phyloP scores from a whole-genome alignment of 2,888 invertebrate genomes.

The Cotesia congregata region DNA sequence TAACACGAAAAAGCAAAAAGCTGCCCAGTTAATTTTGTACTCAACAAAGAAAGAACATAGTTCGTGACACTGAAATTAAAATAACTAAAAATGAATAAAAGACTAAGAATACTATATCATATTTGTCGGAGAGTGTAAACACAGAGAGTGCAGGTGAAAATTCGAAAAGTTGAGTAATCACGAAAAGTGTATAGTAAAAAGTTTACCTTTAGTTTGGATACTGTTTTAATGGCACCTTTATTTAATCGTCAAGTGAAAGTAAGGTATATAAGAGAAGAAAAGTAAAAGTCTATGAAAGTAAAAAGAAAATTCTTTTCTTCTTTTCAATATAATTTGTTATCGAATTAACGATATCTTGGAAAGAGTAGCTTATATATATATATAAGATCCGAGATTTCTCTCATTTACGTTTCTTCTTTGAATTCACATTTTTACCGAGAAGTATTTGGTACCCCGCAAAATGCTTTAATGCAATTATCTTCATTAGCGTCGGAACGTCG shows the following conservation, averaged over 20 bases:
- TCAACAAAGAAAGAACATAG: neutral
- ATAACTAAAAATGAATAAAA: neutral
- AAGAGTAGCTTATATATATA: slow-evolving; percentile 5
- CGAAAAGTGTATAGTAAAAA: slow-evolving; percentile 12
- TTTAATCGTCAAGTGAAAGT: slow-evolving; percentile 37
- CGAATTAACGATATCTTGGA: slow-evolving; percentile 57
- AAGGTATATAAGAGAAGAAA: slow-evolving; percentile 22
- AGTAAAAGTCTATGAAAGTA: slow-evolving; percentile 27
- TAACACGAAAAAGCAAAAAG: neutral
- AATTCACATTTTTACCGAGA: slow-evolving; percentile 24
- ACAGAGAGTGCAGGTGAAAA: neutral
- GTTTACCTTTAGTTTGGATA: slow-evolving; percentile 36
- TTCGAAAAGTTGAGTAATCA: slow-evolving; percentile 11
- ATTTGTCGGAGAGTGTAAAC: neutral
- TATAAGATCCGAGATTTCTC: slow-evolving; percentile 53
- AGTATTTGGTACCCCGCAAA: slow-evolving; percentile 46
- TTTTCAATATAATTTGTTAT: slow-evolving; percentile 53
- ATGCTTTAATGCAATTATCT: slow-evolving; percentile 69
- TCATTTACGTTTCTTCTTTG: slow-evolving; percentile 24
- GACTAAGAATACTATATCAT: neutral
- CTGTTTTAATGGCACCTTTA: slow-evolving; percentile 40
- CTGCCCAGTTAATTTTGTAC: neutral
- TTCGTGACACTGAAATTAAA: neutral
- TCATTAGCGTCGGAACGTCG: slow-evolving; percentile 60
- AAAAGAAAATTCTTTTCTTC: slow-evolving; percentile 42